Evolutionary conservation across 2,888 invertebrate species (phyloP), one percentile per base, ranked within the genome.

Genomic region (Mimumesa dahlbomi): DNA sequence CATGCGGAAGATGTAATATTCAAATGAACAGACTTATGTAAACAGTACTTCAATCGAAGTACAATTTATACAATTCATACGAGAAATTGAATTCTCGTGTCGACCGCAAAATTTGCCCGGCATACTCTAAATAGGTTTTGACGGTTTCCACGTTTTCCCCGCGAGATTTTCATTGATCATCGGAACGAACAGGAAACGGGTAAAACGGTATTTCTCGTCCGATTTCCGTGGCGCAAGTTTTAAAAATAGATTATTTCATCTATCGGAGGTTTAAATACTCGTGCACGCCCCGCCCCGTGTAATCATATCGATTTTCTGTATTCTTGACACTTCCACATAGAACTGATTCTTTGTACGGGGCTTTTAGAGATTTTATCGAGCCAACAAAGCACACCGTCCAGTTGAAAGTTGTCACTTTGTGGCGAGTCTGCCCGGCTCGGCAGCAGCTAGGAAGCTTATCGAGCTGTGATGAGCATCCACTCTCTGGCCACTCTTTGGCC

Each of bases 381-480:
- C 4, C 66, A 53, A 70, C 61, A 66, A 66, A 73, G 53, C 34
- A 18, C 53, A 43, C 38, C 52, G 50, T 38, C 46, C 53, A 40
- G 57, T 49, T 58, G 63, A 72, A 73, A 73, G 72, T 72, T 54
- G 73, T 73, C 59, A 61, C 65, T 69, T 75, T 74, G 73, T 74
- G 63, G 62, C 31, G 45, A 69, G 25, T 25, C 34, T 62, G 42
- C 16, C 57, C 54, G 14, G 50, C 40, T 52, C 59, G 59, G 53
- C 54, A 46, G 50, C 68, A 57, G 74, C 69, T 64, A 73, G 76
- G 65, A 66, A 69, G 75, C 64, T 65, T 62, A 77, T 34, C 77
- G 70, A 75, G 61, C 70, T 73, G 79, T 68, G 77, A 77, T 66
- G 74, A 75, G 43, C 75, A 71, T 72, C 63, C 49, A 48, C 59